A percentile compares a stretch with the other conserved stretches of the same genome.
Evolutionary conservation across 1,140 invertebrate species (phyloP).

Genomic region (Panagrolaimus sp.): DNA sequence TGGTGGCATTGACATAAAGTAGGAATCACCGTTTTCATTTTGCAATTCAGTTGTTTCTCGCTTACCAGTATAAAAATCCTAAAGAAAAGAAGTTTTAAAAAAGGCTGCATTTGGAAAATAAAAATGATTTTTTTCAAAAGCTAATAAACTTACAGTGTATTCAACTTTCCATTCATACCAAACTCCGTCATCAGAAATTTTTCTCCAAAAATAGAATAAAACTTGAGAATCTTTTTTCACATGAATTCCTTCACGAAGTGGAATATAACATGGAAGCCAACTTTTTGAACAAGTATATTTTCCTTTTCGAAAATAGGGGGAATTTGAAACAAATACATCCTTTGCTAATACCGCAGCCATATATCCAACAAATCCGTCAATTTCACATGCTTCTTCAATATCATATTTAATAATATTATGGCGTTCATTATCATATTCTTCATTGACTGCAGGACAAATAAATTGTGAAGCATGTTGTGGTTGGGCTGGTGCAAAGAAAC

Average conservation of each 20-base stretch:
- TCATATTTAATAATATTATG: too few species aligned
- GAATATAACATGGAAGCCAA: slow-evolving; percentile 3
- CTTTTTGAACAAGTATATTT: neutral
- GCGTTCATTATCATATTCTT: too few species aligned
- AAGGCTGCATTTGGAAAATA: too few species aligned
- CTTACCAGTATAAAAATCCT: neutral
- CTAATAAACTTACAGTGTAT: neutral
- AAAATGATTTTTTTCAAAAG: too few species aligned
- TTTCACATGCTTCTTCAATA: neutral
- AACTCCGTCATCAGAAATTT: neutral
- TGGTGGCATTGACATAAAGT: neutral
- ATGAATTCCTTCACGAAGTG: slow-evolving; percentile 2
- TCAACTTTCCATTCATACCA: slow-evolving; percentile 12
- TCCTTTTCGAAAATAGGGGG: neutral
- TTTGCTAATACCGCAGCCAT: neutral
- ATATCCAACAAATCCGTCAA: neutral
- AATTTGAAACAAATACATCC: neutral
- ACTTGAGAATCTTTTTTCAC: neutral
- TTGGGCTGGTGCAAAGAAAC: neutral
- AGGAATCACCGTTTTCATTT: neutral
- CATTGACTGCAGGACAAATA: neutral
- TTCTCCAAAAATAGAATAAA: neutral
- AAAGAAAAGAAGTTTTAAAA: neutral
- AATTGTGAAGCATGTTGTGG: neutral
- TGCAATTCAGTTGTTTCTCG: neutral